Percentiles rank a stretch among this genome's conserved stretches.
Conservation (phyloP, 2,888 invertebrate genomes). For the Entomobrya multifasciata region DNA sequence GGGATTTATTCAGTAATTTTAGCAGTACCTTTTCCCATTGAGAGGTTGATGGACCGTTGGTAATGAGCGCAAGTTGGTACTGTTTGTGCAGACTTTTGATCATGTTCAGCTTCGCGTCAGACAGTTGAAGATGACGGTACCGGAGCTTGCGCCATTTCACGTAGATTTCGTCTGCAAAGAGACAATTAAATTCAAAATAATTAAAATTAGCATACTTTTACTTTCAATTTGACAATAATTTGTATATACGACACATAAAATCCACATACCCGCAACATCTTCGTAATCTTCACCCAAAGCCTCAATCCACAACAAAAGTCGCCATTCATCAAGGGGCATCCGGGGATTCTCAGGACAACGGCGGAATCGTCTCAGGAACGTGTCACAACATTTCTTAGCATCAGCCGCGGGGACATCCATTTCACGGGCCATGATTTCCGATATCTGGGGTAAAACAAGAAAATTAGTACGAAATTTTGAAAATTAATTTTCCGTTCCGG, state of each 20-base stretch:
- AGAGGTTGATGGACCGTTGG: conserved; percentile 92
- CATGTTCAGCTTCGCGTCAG: conserved; percentile 87
- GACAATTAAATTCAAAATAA: neutral
- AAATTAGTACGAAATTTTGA: neutral
- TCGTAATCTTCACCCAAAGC: conserved; percentile 88
- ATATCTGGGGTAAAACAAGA: conserved; percentile 81
- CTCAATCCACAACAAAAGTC: conserved; percentile 89
- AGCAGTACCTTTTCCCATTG: conserved; percentile 92
- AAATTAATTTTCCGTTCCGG: neutral
- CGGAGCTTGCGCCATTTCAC: conserved; percentile 90
- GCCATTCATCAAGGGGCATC: conserved; percentile 89
- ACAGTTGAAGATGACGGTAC: conserved; percentile 88
- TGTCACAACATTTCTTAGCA: conserved; percentile 86
- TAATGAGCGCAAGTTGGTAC: conserved; percentile 88
- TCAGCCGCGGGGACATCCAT: conserved; percentile 86
- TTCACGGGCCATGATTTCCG: conserved; percentile 84
- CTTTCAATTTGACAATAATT: neutral
- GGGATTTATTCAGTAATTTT: conserved; percentile 48
- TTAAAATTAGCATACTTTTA: neutral
- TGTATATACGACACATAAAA: neutral
- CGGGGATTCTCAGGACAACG: conserved; percentile 90
- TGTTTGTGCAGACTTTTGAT: conserved; percentile 86
- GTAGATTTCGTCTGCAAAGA: conserved; percentile 85
- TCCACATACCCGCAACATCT: conserved; percentile 85
- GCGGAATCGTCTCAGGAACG: conserved; percentile 89